Evolutionary conservation across 2,113 vertebrate species (phyloP), one percentile per base, ranked within the genome.

Genomic region (Clarias batrachus): DNA sequence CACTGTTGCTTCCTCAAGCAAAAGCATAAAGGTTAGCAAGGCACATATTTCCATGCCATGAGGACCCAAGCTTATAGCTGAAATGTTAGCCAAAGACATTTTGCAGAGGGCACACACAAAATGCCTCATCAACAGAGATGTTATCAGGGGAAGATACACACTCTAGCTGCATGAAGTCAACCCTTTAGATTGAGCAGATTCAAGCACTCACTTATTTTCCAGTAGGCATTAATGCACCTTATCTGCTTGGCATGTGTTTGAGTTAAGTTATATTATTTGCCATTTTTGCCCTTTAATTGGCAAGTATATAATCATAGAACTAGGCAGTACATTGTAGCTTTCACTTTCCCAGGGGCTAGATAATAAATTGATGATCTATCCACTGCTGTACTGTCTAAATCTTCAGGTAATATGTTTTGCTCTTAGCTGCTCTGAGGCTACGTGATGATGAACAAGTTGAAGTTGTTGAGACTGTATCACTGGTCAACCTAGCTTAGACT

Each of bases 401-500:
- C 2, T 56, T 27, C 14, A 78, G 52, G 2, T 56, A 30, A 25
- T 56, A 56, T 25, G 12, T 77, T 56, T 25, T 78, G 74, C 52
- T 81, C 59, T 2, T 8, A 81, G 57, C 10, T 63, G 33, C 33
- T 41, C 56, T 70, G 54, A 78, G 71, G 73, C 52, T 60, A 63
- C 9, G 52, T 25, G 77, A 85, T 30, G 30, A 59, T 84, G 79
- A 82, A 60, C 87, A 65, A 48, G 82, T 52, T 81, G 62, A 54
- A 27, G 59, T 62, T 77, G 60, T 65, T 41, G 54, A 84, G 30
- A 52, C 63, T 23, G 13, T 71, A 30, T 56, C 74, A 62, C 73
- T 57, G 41, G 41, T 62, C 23, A 80, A 19, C 78, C 41, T 78
- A 37, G 41, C 5, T 41, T 57, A 70, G 33, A 27, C n/a, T 71